These are phyloP conservation scores for Drosophila demipolita DNA, from an alignment of 2,888 invertebrate species.

Conservation along the genomic window DNA sequence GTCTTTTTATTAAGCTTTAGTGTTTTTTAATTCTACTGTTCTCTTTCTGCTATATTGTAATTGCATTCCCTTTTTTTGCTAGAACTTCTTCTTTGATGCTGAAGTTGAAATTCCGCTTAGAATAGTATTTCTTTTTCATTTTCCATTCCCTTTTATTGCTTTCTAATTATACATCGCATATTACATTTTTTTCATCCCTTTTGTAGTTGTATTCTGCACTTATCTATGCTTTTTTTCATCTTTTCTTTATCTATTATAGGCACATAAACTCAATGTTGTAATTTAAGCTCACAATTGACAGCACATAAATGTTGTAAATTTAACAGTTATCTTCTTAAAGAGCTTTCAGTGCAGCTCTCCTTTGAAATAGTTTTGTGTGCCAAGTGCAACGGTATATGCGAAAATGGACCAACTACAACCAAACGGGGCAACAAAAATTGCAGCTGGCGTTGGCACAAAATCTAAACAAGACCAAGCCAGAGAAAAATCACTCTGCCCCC, in stretches of 20 bases:
- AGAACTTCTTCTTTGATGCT: background rate
- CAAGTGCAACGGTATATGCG: slow-evolving; percentile 51
- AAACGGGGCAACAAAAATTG: slow-evolving; percentile 48
- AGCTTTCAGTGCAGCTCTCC: slow-evolving; percentile 12
- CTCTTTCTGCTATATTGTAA: background rate
- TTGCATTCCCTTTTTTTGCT: background rate
- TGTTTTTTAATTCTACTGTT: background rate
- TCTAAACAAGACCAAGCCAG: slow-evolving; percentile 55
- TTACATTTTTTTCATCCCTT: background rate
- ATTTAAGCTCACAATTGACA: background rate
- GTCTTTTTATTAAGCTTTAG: background rate
- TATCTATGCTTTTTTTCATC: background rate
- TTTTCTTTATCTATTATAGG: background rate
- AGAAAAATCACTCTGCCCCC: background rate
- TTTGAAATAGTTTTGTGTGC: slow-evolving; percentile 51
- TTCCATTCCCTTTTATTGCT: background rate
- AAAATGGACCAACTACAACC: slow-evolving; percentile 43
- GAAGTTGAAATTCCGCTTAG: background rate
- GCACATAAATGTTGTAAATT: background rate
- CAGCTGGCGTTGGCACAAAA: slow-evolving; percentile 50
- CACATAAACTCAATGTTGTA: background rate
- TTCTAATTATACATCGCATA: background rate
- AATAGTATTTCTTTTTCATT: background rate
- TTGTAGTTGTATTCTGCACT: background rate
- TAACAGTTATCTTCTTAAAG: slow-evolving; percentile 33